Evolutionary conservation across 2,113 vertebrate genomes (phyloP), one percentile per base, ranked within the genome.

Genomic region (Pygoscelis adeliae): DNA sequence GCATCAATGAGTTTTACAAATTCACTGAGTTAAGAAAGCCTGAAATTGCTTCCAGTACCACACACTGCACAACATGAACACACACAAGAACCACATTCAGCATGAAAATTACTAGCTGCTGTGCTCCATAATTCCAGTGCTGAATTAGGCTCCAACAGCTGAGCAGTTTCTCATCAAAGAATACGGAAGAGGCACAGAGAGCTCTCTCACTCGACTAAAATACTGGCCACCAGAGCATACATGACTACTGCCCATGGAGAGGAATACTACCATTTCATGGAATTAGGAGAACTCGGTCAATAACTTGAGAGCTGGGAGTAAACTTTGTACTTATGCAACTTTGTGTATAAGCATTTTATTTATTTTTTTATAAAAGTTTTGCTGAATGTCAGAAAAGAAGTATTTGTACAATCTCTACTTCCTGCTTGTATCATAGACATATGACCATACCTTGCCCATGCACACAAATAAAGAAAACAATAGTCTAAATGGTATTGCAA

Each of bases 401-500:
- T 67, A 83, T 93, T 97, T 97, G 87, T 94, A 97, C 89, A 93
- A 86, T 87, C 88, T 72, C 55, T 93, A 62, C 80, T 89, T 96
- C 95, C 73, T 80, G 94, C 88, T 91, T 83, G 70, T 50, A 98
- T 95, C 96, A 83, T 53, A 97, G 81, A 97, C 23, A 52, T 65
- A 92, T 23, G 95, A 96, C 96, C 97, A 94, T 85, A 97, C 66
- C 95, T 97, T 95, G 96, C 50, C 97, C 91, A 97, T 97, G 96
- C 91, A 96, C 93, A 97, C 96, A 67, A 95, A 94, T 91, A 98
- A 93, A 50, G 96, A 96, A 95, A 97, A 96, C 97, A 98, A 96
- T 61, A 97, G 71, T 95, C 95, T 97, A 98, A 96, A 97, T 97
- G 94, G 93, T 96, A 98, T 81, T 97, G 97, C 92, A 97, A 84